These are phyloP conservation scores for Phaethon lepturus DNA, from an alignment of 2,113 vertebrate species.

Conservation along the genomic window DNA sequence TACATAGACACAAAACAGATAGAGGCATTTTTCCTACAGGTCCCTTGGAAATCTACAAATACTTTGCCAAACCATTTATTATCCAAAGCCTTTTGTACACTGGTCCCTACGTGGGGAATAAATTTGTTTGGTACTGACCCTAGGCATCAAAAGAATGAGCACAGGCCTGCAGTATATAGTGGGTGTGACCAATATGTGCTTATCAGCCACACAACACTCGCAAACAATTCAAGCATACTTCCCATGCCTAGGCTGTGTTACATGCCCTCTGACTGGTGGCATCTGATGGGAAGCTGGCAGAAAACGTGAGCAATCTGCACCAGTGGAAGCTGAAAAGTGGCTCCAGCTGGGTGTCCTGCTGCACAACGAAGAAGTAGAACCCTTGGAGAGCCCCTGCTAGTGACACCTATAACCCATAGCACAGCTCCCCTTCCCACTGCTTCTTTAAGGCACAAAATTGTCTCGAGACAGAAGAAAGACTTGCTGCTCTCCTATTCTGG, in stretches of 20 bases:
- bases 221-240: background rate
- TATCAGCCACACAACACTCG: background rate
- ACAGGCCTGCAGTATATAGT: background rate
- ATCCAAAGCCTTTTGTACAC: background rate
- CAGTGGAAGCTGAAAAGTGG: background rate
- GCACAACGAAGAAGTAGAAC: background rate
- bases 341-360: background rate
- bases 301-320: background rate
- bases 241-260: background rate
- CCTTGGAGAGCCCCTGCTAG: background rate
- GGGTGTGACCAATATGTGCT: background rate
- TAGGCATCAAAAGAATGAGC: background rate
- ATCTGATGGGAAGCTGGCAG: background rate
- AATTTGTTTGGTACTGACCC: background rate
- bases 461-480: background rate
- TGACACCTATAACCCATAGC: rapidly evolving
- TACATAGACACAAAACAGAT: background rate
- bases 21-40: background rate
- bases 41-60: background rate
- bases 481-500: background rate
- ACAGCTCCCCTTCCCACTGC: background rate
- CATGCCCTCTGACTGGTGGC: background rate
- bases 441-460: background rate
- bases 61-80: background rate
- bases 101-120: background rate